Percentiles rank a stretch among this genome's conserved stretches.
Evolutionary conservation across 2,797 vertebrate species (phyloP).

Genomic region (Cottoperca gobio): DNA sequence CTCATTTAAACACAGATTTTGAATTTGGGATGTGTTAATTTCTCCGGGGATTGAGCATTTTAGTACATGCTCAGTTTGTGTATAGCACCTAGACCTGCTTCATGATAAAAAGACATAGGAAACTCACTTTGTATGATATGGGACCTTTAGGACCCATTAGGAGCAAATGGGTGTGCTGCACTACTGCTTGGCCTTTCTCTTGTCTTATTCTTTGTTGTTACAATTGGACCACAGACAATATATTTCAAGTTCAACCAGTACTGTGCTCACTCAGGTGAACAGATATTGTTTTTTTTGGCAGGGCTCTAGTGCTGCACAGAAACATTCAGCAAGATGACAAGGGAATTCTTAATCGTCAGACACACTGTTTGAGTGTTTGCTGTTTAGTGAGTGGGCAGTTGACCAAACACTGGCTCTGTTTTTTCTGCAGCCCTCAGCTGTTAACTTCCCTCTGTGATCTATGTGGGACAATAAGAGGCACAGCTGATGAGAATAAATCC

Average conservation of each 20-base stretch:
- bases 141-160: too few relatives aligned
- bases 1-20: too few relatives aligned
- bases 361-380: constrained; percentile 36
- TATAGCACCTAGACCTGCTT: too few relatives aligned
- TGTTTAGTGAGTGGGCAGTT: constrained; percentile 50
- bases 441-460: constrained; percentile 43
- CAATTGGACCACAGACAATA: neutral
- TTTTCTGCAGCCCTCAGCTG: constrained; percentile 53
- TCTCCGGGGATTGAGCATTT: too few relatives aligned
- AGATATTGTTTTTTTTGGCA: constrained; percentile 22
- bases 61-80: too few relatives aligned
- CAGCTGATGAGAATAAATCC: constrained; percentile 58
- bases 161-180: too few relatives aligned
- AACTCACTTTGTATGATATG: too few relatives aligned
- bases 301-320: constrained; percentile 1
- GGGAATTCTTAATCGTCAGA: constrained; percentile 34
- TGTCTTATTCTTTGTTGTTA: neutral
- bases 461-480: constrained; percentile 44
- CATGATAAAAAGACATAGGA: too few relatives aligned
- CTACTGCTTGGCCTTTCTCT: neutral
- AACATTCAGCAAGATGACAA: constrained; percentile 11
- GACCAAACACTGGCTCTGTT: constrained; percentile 41
- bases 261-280: constrained; percentile 12
- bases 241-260: neutral
- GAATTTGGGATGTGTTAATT: too few relatives aligned